These are phyloP conservation scores for Saccopteryx bilineata DNA, from an alignment of 2,113 vertebrate species.

Conservation along the genomic window DNA sequence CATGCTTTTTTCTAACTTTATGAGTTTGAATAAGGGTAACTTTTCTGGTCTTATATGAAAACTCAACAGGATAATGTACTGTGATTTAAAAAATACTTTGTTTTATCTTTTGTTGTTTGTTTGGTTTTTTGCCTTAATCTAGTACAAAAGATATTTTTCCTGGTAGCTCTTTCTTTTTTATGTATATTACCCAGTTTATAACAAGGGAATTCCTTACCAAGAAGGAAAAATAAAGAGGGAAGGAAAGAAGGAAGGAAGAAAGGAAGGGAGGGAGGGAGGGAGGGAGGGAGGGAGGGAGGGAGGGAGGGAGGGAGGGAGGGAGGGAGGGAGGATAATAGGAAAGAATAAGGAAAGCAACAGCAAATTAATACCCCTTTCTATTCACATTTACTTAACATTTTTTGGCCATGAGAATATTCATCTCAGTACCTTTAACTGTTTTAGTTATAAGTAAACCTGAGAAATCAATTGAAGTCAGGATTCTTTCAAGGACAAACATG, in stretches of 20 bases:
- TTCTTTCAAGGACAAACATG: neutral
- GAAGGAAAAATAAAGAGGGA: neutral
- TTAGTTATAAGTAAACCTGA: slow-evolving; percentile 36
- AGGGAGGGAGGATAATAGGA: neutral
- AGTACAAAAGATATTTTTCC: slow-evolving; percentile 16
- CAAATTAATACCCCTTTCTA: neutral
- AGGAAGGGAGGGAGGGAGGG: no score
- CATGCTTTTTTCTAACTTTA: slow-evolving; percentile 74
- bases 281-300: neutral
- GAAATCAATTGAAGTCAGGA: neutral
- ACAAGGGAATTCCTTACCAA: neutral
- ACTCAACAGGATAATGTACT: slow-evolving; percentile 47
- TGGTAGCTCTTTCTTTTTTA: neutral
- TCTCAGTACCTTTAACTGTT: neutral
- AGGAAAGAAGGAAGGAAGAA: neutral
- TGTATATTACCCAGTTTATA: neutral
- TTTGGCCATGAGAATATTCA: neutral
- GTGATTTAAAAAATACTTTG: neutral
- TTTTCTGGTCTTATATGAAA: slow-evolving; percentile 74
- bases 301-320: neutral
- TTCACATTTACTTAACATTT: neutral
- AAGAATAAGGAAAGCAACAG: neutral
- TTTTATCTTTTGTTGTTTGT: neutral
- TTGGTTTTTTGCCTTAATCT: neutral
- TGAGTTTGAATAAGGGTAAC: slow-evolving; percentile 71